Evolutionary conservation across 2,888 invertebrate genomes (phyloP).

Genomic region (Campoletis raptor): DNA sequence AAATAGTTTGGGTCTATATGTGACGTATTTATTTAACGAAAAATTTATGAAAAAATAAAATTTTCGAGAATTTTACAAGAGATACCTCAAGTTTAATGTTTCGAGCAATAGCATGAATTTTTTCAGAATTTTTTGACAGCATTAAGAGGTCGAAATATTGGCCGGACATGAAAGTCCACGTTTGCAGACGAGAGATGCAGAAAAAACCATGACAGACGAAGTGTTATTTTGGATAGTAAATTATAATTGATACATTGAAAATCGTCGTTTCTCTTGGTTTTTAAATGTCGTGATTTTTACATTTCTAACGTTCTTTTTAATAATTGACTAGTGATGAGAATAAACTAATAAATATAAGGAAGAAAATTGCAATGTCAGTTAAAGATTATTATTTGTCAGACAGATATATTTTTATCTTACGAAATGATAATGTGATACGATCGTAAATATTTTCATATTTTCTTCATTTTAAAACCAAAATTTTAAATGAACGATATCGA

Average conservation of each 20-base stretch:
- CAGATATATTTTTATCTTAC: neutral
- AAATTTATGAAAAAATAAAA: too few relatives aligned
- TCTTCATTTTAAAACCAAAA: slow-evolving; percentile 2
- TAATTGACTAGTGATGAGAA: slow-evolving; percentile 75
- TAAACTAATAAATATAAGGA: slow-evolving; percentile 76
- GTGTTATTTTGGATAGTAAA: too few relatives aligned
- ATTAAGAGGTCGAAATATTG: too few relatives aligned
- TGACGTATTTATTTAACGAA: too few relatives aligned
- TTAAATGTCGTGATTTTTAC: neutral
- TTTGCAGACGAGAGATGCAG: too few relatives aligned
- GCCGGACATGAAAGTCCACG: too few relatives aligned
- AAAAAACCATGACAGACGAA: too few relatives aligned
- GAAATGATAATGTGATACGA: slow-evolving; percentile 34
- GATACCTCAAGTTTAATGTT: too few relatives aligned
- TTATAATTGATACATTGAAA: neutral
- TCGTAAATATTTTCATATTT: neutral
- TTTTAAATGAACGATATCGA: neutral
- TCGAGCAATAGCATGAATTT: too few relatives aligned
- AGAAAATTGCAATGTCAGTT: slow-evolving; percentile 70
- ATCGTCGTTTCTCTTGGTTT: neutral
- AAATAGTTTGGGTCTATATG: too few relatives aligned
- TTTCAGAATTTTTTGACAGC: too few relatives aligned
- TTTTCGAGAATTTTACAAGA: too few relatives aligned
- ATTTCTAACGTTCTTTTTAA: slow-evolving; percentile 30
- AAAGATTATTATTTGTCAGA: neutral